These are phyloP conservation scores for Romanogobio albipinnatus DNA, from an alignment of 2,113 vertebrate species.

Conservation along the genomic window DNA sequence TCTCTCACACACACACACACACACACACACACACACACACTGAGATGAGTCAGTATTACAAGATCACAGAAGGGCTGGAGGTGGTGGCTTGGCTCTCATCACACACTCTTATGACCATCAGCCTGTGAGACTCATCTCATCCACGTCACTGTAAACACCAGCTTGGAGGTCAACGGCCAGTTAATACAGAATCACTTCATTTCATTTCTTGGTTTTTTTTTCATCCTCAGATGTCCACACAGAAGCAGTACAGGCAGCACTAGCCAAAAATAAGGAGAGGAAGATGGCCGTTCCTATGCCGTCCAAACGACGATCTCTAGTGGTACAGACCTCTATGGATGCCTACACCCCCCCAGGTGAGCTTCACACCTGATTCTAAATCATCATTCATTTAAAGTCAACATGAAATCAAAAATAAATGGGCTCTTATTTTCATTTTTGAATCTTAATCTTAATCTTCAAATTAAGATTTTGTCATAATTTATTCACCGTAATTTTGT, in stretches of 20 bases:
- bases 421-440: background rate
- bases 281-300: constrained; percentile 99
- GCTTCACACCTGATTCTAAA: constrained; percentile 42
- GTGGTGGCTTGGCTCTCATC: constrained; percentile 43
- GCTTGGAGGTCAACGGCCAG: constrained; percentile 20
- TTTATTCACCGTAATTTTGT: background rate
- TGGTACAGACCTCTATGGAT: constrained; percentile 99
- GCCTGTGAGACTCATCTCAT: constrained; percentile 21
- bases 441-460: too few relatives aligned
- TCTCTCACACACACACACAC: constrained; percentile 23
- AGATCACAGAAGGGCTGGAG: constrained; percentile 48
- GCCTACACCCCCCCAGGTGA: constrained; percentile 99
- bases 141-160: constrained; percentile 38
- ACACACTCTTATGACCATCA: constrained; percentile 14
- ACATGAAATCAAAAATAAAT: constrained; percentile 21
- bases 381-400: constrained; percentile 22
- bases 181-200: background rate
- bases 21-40: constrained; percentile 29
- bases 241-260: constrained; percentile 95
- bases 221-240: constrained; percentile 90
- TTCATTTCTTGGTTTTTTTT: constrained; percentile 26
- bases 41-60: constrained; percentile 40
- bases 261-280: constrained; percentile 96
- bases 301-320: constrained; percentile 94
- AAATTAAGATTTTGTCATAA: background rate